Evolutionary conservation across 2,888 invertebrate species (phyloP), one percentile per base, ranked within the genome.

Genomic region (Silvanus unidentatus): DNA sequence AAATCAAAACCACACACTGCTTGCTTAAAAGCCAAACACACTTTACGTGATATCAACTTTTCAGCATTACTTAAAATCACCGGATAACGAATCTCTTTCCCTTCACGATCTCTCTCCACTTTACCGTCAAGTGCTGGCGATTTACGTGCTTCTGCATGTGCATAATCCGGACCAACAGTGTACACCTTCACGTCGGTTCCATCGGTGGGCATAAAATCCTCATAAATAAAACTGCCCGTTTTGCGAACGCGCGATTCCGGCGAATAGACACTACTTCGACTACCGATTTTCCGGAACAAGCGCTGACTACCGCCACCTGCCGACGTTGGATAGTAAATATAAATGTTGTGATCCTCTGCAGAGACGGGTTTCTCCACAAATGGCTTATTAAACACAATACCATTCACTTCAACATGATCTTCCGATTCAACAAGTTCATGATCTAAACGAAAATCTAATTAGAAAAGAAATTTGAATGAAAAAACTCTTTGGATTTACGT

Each of bases 151-250:
- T 99, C 99, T 0, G 99, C 99, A 73, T 99, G 99, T 2, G 98
- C 99, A 72, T 99, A 99, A 73, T 97, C 98, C 1, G 98, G 97
- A 0, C 99, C 99, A 16, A 99, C 98, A 1, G 99, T 99, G 72
- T 99, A 99, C 16, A 99, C 71, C 60, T 73, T 73, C 42, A 73
- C 73, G 53, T 73, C 73, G 22, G 73, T 73, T 44, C 99, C 99
- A 79, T 99, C 99, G 29, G 99, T 99, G 4, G 98, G 98, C 96
- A 99, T 99, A 73, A 99, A 99, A 73, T 99, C 98, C 78, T 99
- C 99, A 71, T 99, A 99, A 68, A 99, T 97, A 73, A 92, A 99
- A 9, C 96, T 97, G 36, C 99, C 99, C 39, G 92, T 92, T 74
- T 94, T 96, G 43, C 99, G 79, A 5, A 99, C 94, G 62, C 94